Evolutionary conservation across 2,797 vertebrate genomes (phyloP).

Genomic region (Clamator glandarius): DNA sequence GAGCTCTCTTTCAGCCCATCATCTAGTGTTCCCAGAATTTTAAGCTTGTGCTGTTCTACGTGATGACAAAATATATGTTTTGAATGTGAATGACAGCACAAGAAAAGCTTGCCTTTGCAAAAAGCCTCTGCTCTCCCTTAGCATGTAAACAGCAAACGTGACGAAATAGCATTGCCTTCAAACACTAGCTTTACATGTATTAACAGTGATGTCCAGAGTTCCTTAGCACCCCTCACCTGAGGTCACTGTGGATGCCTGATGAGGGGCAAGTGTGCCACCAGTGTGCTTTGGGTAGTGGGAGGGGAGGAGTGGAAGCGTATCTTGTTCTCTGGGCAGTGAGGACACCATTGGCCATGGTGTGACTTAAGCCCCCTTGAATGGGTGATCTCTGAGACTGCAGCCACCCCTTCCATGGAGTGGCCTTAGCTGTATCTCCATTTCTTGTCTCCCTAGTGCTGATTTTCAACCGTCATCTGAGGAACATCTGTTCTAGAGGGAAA

Average conservation of each 20-base stretch:
- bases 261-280: neutral
- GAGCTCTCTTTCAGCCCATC: neutral
- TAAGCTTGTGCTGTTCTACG: neutral
- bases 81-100: neutral
- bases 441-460: neutral
- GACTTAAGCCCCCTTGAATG: neutral
- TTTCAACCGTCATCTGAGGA: neutral
- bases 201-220: fast-evolving
- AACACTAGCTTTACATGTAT: fast-evolving
- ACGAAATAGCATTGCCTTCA: neutral
- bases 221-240: neutral
- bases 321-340: neutral
- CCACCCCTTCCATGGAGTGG: neutral
- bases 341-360: fast-evolving
- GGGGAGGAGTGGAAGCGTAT: fast-evolving
- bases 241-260: fast-evolving
- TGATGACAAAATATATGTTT: neutral
- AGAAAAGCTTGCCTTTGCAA: neutral
- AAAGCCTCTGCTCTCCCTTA: neutral
- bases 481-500: neutral
- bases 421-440: neutral
- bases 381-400: neutral
- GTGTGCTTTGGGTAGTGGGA: neutral
- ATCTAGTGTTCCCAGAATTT: neutral
- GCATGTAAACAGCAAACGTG: neutral